phyloP scores from a whole-genome alignment of 2,113 vertebrate genomes.

The Heteronetta atricapilla region DNA sequence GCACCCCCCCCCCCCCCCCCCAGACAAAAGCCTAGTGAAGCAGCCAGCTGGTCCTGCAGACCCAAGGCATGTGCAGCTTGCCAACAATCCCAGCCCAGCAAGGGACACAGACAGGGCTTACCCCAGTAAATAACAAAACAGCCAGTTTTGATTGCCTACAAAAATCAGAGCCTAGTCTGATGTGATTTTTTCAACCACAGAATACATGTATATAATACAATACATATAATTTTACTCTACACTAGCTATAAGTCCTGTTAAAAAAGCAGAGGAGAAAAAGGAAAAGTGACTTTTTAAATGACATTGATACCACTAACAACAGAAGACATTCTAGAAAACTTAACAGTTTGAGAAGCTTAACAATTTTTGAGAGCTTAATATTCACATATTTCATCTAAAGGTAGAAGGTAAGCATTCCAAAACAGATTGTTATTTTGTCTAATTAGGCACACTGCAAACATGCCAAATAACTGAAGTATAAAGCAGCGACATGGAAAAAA shows the following conservation, averaged over 20 bases:
- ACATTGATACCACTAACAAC: not conserved
- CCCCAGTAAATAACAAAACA: not conserved
- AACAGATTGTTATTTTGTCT: not conserved
- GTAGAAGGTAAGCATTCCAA: not conserved
- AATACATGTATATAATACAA: not conserved
- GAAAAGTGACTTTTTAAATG: not conserved
- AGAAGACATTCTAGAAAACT: not conserved
- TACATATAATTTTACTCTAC: not conserved
- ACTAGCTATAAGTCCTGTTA: not conserved
- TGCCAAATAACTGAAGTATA: not conserved
- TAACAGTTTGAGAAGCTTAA: not conserved
- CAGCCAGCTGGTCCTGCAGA: not conserved
- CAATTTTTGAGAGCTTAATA: not conserved
- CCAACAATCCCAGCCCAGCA: not conserved
- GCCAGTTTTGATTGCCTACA: not conserved
- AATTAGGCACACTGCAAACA: not conserved
- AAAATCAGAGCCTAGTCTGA: not conserved
- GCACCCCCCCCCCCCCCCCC: too few species aligned
- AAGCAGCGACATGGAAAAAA: not conserved
- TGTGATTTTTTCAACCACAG: not conserved
- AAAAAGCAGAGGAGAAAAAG: not conserved
- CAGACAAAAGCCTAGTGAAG: constrained; percentile 8
- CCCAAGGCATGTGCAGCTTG: not conserved
- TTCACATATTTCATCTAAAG: not conserved
- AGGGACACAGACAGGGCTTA: not conserved